Evolutionary conservation across 2,888 invertebrate genomes (phyloP).

Genomic region (Pinctada fucata): DNA sequence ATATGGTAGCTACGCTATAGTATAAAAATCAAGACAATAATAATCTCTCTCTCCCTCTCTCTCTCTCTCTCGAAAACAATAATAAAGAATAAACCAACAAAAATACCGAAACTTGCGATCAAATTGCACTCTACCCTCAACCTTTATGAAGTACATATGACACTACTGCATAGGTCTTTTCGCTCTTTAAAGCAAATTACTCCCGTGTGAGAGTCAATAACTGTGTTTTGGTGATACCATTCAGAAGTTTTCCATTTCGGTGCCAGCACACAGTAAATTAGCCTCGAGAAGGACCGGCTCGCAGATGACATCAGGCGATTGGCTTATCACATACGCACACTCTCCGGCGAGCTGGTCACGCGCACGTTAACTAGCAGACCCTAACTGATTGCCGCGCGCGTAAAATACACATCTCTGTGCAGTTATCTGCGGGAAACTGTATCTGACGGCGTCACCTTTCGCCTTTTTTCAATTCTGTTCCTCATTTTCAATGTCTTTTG

Average conservation of each 20-base stretch:
- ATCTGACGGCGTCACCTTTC: conserved; percentile 25
- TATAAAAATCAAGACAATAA: no score
- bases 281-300: conserved; percentile 48
- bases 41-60: no score
- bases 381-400: conserved; percentile 40
- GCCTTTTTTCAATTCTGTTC: conserved; percentile 26
- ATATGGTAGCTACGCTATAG: no score
- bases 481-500: conserved; percentile 36
- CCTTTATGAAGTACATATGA: no score
- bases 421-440: conserved; percentile 38
- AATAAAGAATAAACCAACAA: no score
- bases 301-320: conserved; percentile 56
- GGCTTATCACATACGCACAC: conserved; percentile 58
- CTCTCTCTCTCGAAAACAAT: no score
- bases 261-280: conserved; percentile 48
- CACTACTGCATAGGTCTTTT: no score
- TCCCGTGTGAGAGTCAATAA: background rate
- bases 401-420: conserved; percentile 36
- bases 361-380: conserved; percentile 39
- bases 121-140: no score
- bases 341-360: conserved; percentile 44
- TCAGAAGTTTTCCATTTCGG: conserved; percentile 56
- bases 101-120: no score
- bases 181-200: background rate
- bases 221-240: conserved; percentile 52